These are phyloP conservation scores for Epizoanthus scotinus DNA, from an alignment of 92 coral and sea anemone species.

Conservation along the genomic window DNA sequence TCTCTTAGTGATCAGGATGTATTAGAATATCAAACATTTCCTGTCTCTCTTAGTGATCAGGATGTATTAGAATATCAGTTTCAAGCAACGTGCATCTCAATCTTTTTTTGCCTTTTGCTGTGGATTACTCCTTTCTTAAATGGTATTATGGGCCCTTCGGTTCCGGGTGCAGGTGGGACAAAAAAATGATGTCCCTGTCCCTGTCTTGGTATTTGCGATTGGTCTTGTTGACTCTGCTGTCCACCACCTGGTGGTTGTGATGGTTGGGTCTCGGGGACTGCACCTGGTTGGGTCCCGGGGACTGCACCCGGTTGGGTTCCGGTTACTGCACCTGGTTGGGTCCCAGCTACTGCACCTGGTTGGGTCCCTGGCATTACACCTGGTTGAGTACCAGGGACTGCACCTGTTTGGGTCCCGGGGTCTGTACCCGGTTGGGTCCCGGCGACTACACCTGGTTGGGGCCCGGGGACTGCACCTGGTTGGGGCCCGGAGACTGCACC, in stretches of 20 bases:
- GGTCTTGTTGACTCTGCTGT: constrained; percentile 6
- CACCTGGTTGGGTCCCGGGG: constrained; percentile 1
- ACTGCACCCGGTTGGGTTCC: not conserved
- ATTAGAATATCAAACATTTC: too few relatives aligned
- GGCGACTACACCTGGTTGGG: not conserved
- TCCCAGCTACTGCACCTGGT: too few relatives aligned
- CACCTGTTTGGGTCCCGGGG: not conserved
- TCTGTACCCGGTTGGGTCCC: not conserved
- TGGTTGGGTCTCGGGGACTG: not conserved
- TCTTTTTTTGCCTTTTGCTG: not conserved
- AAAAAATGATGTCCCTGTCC: constrained; percentile 24
- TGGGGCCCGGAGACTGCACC: too few relatives aligned
- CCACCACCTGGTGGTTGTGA: not conserved
- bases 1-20: too few relatives aligned
- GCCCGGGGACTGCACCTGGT: too few relatives aligned
- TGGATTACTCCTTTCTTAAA: constrained; percentile 3
- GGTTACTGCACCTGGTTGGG: too few relatives aligned
- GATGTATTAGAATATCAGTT: too few relatives aligned
- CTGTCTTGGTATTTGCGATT: not conserved
- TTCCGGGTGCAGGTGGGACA: constrained; percentile 17
- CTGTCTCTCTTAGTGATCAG: too few relatives aligned
- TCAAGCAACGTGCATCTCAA: constrained; percentile 1
- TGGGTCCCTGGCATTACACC: too few relatives aligned
- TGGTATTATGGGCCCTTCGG: constrained; percentile 16
- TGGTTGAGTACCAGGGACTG: not conserved